Evolutionary conservation across 1,140 invertebrate genomes (phyloP), one percentile per base, ranked within the genome.

Genomic region (Apis laboriosa): DNA sequence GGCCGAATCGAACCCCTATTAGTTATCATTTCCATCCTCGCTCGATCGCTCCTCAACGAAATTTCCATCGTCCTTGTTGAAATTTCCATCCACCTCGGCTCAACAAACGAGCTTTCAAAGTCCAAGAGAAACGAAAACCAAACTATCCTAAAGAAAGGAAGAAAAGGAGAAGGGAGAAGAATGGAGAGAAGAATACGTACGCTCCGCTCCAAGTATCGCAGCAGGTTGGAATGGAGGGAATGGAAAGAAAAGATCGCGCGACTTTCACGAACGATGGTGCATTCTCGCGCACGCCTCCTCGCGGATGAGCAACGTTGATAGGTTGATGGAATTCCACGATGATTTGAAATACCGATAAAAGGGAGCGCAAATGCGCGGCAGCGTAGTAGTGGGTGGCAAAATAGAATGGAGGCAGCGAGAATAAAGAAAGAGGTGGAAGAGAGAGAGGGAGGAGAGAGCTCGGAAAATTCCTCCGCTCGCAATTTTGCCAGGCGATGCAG

Each of bases 311-410:
- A 74, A 75, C 71, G 60, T 58, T 70, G 55, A 74, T 85, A 85
- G 76, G 53, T 87, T 87, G 80, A 83, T 53, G 34, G 75, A 83
- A 83, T 75, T 79, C 77, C 56, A 72, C 43, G 70, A 76, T 70
- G 71, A 87, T 86, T 83, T 66, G 56, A 83, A 79, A 63, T 61
- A n/a, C 63, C 80, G 76, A 86, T 86, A 79, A 87, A 79, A 68
- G 72, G 79, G 43, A 79, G 71, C 43, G 66, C 58, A 51, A 78
- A 76, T 56, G 75, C 58, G 64, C n/a, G 75, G 51, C n/a, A 24
- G 19, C 43, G 24, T 51, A 12, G 43, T n/a, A 13, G 24, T 71
- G 49, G 55, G 60, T 21, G 19, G 55, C 53, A 49, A 56, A 12
- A 13, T 34, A 28, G 55, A 85, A 82, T 71, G 70, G n/a, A 74